These are phyloP conservation scores for Corythoichthys haematopterus DNA, from an alignment of 2,113 vertebrate species.

Conservation along the genomic window DNA sequence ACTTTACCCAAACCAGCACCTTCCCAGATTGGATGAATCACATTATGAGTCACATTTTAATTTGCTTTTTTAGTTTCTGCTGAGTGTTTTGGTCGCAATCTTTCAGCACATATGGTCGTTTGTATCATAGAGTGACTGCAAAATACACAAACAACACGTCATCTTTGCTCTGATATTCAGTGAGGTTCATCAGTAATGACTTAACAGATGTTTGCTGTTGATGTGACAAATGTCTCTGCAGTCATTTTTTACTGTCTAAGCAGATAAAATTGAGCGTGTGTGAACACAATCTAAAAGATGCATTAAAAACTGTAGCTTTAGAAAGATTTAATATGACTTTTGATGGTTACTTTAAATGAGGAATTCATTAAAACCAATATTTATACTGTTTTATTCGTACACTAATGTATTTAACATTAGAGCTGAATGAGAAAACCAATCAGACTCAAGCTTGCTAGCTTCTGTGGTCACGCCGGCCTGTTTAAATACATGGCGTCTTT, in stretches of 20 bases:
- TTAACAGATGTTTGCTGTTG: conserved; percentile 40
- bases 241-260: not conserved
- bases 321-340: too few relatives aligned
- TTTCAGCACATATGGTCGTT: conserved; percentile 24
- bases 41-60: conserved; percentile 21
- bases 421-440: too few relatives aligned
- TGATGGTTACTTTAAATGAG: too few relatives aligned
- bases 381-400: too few relatives aligned
- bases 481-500: too few relatives aligned
- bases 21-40: conserved; percentile 37
- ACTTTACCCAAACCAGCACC: conserved; percentile 20
- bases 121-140: conserved; percentile 12
- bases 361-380: too few relatives aligned
- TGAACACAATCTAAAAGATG: not conserved
- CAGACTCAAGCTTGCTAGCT: too few relatives aligned
- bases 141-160: conserved; percentile 14
- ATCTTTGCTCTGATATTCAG: conserved; percentile 31
- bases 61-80: not conserved
- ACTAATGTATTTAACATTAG: too few relatives aligned
- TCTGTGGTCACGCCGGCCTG: too few relatives aligned
- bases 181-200: conserved; percentile 20
- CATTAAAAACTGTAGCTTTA: too few relatives aligned
- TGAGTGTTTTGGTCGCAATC: conserved; percentile 27
- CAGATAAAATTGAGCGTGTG: not conserved
- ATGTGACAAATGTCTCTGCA: conserved; percentile 26